Evolutionary conservation across 2,888 invertebrate genomes (phyloP).

Genomic region (Tupiocoris notatus): DNA sequence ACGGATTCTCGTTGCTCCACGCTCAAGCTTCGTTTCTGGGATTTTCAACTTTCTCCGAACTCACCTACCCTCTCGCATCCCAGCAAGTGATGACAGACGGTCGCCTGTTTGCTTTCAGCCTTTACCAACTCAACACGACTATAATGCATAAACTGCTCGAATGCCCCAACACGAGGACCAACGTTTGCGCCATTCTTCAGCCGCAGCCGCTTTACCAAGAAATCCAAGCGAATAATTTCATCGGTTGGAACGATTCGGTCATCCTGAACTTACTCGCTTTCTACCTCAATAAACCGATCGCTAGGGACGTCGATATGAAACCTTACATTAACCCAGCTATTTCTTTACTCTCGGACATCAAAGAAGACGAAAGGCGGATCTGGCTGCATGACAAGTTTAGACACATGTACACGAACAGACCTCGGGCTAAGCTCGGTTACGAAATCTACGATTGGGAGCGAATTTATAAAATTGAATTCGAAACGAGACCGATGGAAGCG

Average conservation of each 20-base stretch:
- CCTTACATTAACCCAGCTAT: conserved; percentile 68
- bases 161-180: conserved; percentile 68
- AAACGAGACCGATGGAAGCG: conserved; percentile 68
- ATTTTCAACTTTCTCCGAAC: conserved; percentile 84
- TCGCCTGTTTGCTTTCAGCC: conserved; percentile 77
- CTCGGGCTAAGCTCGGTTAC: conserved; percentile 56
- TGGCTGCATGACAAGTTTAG: conserved; percentile 72
- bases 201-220: conserved; percentile 71
- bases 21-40: conserved; percentile 66
- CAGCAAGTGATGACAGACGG: conserved; percentile 91
- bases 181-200: conserved; percentile 76
- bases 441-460: conserved; percentile 80
- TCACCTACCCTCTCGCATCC: conserved; percentile 85
- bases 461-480: conserved; percentile 72
- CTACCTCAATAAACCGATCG: conserved; percentile 68
- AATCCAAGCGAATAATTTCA: conserved; percentile 64
- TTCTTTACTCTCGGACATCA: conserved; percentile 65
- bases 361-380: conserved; percentile 62
- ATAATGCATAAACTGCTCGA: conserved; percentile 64
- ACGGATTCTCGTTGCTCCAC: conserved; percentile 77
- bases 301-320: conserved; percentile 64
- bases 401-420: conserved; percentile 64
- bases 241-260: conserved; percentile 78
- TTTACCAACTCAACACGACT: conserved; percentile 89
- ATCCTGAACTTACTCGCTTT: conserved; percentile 70